Conservation (phyloP, 2,888 invertebrate species). For the Gryllus longicercus region DNA sequence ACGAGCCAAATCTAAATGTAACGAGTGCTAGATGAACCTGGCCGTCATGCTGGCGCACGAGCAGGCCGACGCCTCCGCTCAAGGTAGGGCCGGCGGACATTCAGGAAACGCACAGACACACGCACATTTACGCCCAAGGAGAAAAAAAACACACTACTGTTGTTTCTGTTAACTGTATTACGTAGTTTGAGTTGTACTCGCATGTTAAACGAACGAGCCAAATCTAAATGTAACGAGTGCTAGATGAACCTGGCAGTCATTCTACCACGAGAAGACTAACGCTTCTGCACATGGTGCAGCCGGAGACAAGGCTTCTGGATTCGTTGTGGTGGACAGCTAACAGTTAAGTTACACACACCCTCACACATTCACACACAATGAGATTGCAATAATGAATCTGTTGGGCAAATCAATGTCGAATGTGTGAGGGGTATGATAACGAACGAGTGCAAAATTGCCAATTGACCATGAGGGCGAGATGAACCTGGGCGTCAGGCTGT, state of each 20-base stretch:
- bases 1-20: slow-evolving; percentile 30
- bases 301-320: too few species aligned
- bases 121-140: slow-evolving; percentile 38
- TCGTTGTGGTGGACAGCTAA: too few species aligned
- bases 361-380: too few species aligned
- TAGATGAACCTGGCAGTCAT: slow-evolving; percentile 41
- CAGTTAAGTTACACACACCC: too few species aligned
- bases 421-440: too few species aligned
- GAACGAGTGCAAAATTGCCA: too few species aligned
- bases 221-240: slow-evolving; percentile 40
- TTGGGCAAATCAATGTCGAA: too few species aligned
- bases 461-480: too few species aligned
- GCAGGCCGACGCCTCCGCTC: slow-evolving; percentile 28
- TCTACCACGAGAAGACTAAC: slow-evolving; percentile 37
- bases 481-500: too few species aligned
- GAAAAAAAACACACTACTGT: slow-evolving; percentile 39
- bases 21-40: slow-evolving; percentile 42
- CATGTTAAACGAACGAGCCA: slow-evolving; percentile 24
- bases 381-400: too few species aligned
- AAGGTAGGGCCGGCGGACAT: too few species aligned
- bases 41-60: slow-evolving; percentile 39
- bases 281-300: background rate
- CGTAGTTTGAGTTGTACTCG: slow-evolving; percentile 41
- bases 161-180: slow-evolving; percentile 42
- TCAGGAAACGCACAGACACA: slow-evolving; percentile 22